Conservation (phyloP, 2,113 vertebrate genomes). For the Dasyprocta punctata region DNA sequence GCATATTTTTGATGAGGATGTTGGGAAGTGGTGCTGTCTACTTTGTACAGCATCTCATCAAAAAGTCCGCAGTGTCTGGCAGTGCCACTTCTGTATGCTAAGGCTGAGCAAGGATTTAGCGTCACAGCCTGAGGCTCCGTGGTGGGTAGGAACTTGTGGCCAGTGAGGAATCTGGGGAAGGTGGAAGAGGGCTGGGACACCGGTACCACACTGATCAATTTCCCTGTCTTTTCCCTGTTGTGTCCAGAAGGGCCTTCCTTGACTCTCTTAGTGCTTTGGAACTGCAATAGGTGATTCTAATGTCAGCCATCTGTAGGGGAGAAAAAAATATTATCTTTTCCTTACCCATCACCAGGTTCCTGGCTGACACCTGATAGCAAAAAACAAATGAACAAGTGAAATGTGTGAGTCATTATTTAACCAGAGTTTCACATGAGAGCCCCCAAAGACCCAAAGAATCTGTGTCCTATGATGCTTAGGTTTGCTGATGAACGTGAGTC, state of each 20-base stretch:
- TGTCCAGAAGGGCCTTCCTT: neutral
- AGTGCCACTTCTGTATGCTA: neutral
- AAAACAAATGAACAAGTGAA: neutral
- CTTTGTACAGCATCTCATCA: neutral
- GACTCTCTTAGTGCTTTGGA: neutral
- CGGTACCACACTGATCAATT: neutral
- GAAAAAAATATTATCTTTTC: neutral
- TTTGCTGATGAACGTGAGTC: neutral
- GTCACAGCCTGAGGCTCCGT: neutral
- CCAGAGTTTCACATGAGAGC: neutral
- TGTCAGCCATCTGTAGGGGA: neutral
- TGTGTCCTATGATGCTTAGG: neutral
- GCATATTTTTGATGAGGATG: neutral
- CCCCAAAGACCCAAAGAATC: neutral
- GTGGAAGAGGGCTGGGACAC: neutral
- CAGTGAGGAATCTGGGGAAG: neutral
- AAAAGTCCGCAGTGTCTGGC: neutral
- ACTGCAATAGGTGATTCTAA: neutral
- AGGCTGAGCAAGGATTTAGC: neutral
- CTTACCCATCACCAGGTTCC: neutral
- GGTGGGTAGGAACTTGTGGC: neutral
- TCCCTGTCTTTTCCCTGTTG: neutral
- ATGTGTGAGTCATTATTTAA: neutral
- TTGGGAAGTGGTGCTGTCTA: neutral
- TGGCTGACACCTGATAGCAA: neutral